Evolutionary conservation across 2,113 vertebrate species (phyloP).

Genomic region (Bujurquina vittata): DNA sequence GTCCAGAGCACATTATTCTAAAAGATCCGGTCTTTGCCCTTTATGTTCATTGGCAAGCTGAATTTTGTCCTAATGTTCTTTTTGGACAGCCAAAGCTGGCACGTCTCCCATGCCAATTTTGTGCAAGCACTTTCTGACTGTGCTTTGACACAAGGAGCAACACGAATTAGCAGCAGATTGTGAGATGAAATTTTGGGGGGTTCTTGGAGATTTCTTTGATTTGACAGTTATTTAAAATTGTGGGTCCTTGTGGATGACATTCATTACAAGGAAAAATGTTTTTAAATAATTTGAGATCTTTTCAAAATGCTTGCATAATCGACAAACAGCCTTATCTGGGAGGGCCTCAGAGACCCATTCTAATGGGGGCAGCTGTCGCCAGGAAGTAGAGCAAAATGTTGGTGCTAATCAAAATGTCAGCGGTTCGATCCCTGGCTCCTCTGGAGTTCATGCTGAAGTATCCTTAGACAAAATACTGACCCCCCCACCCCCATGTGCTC

Average conservation of each 20-base stretch:
- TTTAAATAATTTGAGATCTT: background rate
- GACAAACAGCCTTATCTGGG: background rate
- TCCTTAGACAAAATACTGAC: background rate
- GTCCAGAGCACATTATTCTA: background rate
- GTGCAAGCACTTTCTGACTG: slow-evolving; percentile 4
- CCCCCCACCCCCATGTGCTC: background rate
- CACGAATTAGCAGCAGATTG: background rate
- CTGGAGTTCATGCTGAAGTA: background rate
- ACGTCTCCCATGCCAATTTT: background rate
- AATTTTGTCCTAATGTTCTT: slow-evolving; percentile 10
- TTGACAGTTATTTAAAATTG: background rate
- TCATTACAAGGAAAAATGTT: background rate
- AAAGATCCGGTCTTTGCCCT: background rate
- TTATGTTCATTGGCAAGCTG: slow-evolving; percentile 13
- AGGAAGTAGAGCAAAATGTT: background rate
- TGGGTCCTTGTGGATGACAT: background rate
- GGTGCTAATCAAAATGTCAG: accelerated
- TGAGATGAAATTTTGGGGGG: background rate
- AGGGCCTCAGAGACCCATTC: background rate
- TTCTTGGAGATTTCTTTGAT: slow-evolving; percentile 2
- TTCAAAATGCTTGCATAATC: background rate
- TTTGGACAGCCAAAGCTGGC: background rate
- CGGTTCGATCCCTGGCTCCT: background rate
- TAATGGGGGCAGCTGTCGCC: background rate
- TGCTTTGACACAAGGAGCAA: background rate